phyloP scores from a whole-genome alignment of 2,797 vertebrate genomes.

The Gila robusta region DNA sequence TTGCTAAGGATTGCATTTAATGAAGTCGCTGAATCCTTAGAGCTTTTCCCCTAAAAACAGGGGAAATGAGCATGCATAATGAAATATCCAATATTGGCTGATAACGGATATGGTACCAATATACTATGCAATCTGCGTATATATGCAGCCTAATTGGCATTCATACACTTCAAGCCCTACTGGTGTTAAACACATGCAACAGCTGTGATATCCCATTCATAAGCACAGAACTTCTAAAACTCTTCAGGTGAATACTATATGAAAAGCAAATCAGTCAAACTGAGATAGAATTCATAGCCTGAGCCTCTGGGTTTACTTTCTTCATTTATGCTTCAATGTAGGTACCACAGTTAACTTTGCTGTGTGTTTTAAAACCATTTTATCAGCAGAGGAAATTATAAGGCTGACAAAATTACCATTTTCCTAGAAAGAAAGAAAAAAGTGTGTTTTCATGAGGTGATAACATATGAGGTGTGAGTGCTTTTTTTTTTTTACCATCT shows the following conservation, averaged over 20 bases:
- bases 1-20: background rate
- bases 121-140: background rate
- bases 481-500: background rate
- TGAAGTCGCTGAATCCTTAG: too few relatives aligned
- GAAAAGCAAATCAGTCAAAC: background rate
- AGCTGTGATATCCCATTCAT: background rate
- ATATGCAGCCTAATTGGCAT: background rate
- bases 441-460: background rate
- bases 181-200: background rate
- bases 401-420: background rate
- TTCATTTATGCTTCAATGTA: constrained; percentile 11
- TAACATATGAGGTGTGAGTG: background rate
- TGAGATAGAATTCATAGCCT: background rate
- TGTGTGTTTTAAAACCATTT: constrained; percentile 6
- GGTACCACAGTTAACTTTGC: background rate
- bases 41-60: background rate
- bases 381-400: background rate
- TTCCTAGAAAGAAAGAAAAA: background rate
- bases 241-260: background rate
- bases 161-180: background rate
- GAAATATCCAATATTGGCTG: background rate
- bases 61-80: background rate
- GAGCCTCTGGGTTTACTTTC: background rate
- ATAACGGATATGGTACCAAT: background rate
- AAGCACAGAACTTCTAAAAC: background rate